phyloP scores from a whole-genome alignment of 2,113 vertebrate genomes.

The Thunnus maccoyii region DNA sequence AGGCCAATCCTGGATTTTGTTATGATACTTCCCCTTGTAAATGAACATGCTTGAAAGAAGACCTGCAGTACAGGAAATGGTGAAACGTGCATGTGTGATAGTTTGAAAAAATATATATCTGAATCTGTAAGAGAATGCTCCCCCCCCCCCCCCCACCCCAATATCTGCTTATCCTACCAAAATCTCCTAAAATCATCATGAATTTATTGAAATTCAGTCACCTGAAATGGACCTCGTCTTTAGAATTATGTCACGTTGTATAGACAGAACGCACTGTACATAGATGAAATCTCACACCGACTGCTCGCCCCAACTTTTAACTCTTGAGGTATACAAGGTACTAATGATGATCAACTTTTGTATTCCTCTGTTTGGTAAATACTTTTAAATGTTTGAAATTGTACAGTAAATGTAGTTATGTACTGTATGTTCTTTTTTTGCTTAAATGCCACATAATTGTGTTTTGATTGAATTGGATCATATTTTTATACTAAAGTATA shows the following conservation, averaged over 20 bases:
- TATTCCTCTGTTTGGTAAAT: constrained; percentile 61
- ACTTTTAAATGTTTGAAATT: constrained; percentile 49
- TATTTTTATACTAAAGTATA: constrained; percentile 83
- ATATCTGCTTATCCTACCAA: constrained; percentile 25
- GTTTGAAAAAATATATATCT: constrained; percentile 12
- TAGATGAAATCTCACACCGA: constrained; percentile 46
- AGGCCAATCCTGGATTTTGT: constrained; percentile 29
- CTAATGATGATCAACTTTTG: constrained; percentile 68
- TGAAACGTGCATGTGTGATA: constrained; percentile 25
- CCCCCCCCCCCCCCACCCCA: neutral
- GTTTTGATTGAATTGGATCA: constrained; percentile 71
- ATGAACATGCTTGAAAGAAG: neutral
- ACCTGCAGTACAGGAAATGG: neutral
- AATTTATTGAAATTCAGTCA: constrained; percentile 11
- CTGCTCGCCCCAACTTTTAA: constrained; percentile 42
- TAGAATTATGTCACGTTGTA: constrained; percentile 8
- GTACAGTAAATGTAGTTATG: constrained; percentile 60
- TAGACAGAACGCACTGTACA: constrained; percentile 54
- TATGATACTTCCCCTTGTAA: constrained; percentile 19
- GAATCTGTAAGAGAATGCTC: constrained; percentile 17
- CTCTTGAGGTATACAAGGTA: constrained; percentile 58
- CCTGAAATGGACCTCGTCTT: constrained; percentile 30
- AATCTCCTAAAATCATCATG: constrained; percentile 30
- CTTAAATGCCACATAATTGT: constrained; percentile 64
- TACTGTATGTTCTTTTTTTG: constrained; percentile 57